Percentiles rank a stretch among this genome's conserved stretches.
Evolutionary conservation across 2,797 vertebrate genomes (phyloP).

Genomic region (Sebastes taczanowskii): DNA sequence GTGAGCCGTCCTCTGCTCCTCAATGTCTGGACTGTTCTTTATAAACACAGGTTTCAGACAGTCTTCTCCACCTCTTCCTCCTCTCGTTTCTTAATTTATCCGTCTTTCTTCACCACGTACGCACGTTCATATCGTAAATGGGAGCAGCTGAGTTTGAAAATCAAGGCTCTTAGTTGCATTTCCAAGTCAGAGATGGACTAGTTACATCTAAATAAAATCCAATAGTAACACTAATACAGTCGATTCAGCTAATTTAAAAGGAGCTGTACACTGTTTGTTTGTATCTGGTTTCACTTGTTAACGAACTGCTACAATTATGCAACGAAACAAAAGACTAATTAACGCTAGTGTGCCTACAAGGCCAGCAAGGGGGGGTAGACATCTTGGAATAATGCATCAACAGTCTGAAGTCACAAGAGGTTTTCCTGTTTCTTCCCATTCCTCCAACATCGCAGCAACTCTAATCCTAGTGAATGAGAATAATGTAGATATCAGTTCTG

Average conservation of each 20-base stretch:
- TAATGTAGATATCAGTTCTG: not conserved
- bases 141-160: not conserved
- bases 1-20: slow-evolving; percentile 20
- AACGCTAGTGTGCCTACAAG: too few relatives aligned
- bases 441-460: not conserved
- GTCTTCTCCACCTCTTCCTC: not conserved
- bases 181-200: not conserved
- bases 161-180: not conserved
- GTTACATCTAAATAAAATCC: slow-evolving; percentile 18
- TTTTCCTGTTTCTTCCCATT: not conserved
- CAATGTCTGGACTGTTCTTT: slow-evolving; percentile 36
- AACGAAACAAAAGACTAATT: not conserved
- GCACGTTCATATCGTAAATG: not conserved
- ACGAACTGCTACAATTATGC: not conserved
- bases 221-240: not conserved
- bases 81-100: not conserved
- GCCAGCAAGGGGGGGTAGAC: not conserved
- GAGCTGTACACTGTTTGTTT: not conserved
- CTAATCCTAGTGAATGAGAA: not conserved
- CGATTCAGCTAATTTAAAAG: not conserved
- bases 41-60: slow-evolving; percentile 33
- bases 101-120: not conserved
- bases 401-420: not conserved
- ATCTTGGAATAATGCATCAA: not conserved
- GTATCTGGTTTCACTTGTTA: not conserved